Conservation (phyloP, 2,888 invertebrate species). For the Drosophila kanekoi region DNA sequence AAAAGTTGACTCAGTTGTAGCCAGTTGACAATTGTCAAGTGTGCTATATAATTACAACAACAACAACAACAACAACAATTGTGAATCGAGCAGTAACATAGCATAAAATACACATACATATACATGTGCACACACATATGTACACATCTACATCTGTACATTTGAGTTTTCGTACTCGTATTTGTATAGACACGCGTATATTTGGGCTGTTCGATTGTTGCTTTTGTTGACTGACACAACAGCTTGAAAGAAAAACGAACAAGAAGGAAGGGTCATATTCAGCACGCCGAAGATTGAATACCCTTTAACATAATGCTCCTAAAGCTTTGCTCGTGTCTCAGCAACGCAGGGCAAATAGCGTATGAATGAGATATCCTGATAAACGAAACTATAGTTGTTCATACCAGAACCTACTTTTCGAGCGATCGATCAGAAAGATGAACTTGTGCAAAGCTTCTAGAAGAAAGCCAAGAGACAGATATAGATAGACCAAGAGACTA, state of each 20-base stretch:
- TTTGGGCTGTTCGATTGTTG: not conserved
- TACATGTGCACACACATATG: not conserved
- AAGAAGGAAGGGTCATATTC: too few relatives aligned
- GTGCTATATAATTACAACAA: conserved; percentile 1
- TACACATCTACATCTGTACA: not conserved
- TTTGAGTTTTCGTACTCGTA: not conserved
- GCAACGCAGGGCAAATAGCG: too few relatives aligned
- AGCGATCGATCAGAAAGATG: too few relatives aligned
- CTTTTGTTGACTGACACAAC: conserved; percentile 23
- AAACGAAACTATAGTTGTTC: too few relatives aligned
- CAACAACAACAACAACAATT: conserved; percentile 6
- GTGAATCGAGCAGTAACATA: conserved; percentile 1
- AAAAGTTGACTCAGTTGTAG: conserved; percentile 41
- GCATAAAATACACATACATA: not conserved
- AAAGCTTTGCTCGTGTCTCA: too few relatives aligned
- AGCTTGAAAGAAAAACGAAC: conserved; percentile 12
- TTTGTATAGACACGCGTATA: not conserved
- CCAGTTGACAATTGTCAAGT: conserved; percentile 27
- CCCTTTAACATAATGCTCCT: too few relatives aligned
- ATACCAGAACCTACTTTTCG: too few relatives aligned
- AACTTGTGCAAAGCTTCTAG: too few relatives aligned
- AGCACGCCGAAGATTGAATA: too few relatives aligned
- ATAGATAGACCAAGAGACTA: too few relatives aligned
- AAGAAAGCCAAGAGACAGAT: too few relatives aligned
- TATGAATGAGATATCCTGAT: too few relatives aligned